A percentile compares a stretch with the other conserved stretches of the same genome.
These are phyloP conservation scores for Spodoptera picta DNA, from an alignment of 2,888 invertebrate genomes.

Conservation along the genomic window DNA sequence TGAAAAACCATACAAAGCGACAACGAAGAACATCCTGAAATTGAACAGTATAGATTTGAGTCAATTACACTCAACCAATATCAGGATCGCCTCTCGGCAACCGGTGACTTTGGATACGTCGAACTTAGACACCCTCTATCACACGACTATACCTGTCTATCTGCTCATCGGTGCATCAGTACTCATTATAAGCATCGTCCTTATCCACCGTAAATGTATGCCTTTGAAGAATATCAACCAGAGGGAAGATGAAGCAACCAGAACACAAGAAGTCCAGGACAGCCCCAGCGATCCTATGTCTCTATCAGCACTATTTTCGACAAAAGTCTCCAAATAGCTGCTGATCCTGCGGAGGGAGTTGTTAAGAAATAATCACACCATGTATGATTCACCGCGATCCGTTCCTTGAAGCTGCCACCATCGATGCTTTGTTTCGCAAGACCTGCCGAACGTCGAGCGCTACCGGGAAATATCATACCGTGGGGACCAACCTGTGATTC, in stretches of 20 bases:
- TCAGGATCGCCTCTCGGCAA: neutral
- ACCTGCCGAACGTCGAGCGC: no score
- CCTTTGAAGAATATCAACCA: slow-evolving; percentile 7
- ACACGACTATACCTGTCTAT: slow-evolving; percentile 7
- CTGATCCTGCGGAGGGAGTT: slow-evolving; percentile 8
- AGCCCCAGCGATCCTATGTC: slow-evolving; percentile 4
- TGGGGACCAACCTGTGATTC: no score
- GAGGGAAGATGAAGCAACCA: slow-evolving; percentile 2
- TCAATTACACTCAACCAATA: slow-evolving; percentile 6
- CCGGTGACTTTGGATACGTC: slow-evolving; percentile 3
- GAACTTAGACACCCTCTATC: slow-evolving; percentile 2
- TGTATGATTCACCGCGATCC: neutral
- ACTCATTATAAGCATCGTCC: neutral
- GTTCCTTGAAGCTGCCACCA: no score
- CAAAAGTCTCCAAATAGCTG: slow-evolving; percentile 9
- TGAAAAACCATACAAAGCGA: no score
- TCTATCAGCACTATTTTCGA: slow-evolving; percentile 9
- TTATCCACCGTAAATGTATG: neutral
- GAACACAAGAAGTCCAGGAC: slow-evolving; percentile 7
- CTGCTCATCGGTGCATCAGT: slow-evolving; percentile 2
- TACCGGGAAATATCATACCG: no score
- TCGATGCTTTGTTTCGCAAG: no score
- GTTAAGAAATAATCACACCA: slow-evolving; percentile 5
- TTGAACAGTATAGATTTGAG: slow-evolving; percentile 6
- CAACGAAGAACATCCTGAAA: no score